Evolutionary conservation across 2,797 vertebrate species (phyloP).

Genomic region (Echiichthys vipera): DNA sequence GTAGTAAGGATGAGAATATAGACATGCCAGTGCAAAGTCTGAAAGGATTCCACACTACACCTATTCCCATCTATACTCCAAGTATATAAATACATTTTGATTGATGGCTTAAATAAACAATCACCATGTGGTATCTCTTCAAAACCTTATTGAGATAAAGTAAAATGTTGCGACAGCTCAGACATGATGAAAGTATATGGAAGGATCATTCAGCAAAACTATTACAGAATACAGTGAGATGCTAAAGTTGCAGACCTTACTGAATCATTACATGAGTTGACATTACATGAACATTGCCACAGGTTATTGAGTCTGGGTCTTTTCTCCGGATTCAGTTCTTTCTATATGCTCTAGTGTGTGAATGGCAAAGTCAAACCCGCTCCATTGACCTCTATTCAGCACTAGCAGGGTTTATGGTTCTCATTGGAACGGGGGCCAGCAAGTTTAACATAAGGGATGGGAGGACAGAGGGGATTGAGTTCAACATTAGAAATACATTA

Average conservation of each 20-base stretch:
- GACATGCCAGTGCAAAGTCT: neutral
- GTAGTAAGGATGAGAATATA: neutral
- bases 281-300: neutral
- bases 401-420: slow-evolving; percentile 20
- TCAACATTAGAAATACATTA: slow-evolving; percentile 13
- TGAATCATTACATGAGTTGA: too few species aligned
- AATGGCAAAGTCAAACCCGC: slow-evolving; percentile 18
- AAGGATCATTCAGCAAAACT: neutral
- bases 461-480: neutral
- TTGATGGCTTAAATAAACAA: neutral
- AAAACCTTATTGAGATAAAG: neutral
- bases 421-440: slow-evolving; percentile 17
- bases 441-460: neutral
- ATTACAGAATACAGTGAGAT: neutral
- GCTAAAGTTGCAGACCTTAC: neutral
- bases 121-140: neutral
- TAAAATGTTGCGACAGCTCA: neutral
- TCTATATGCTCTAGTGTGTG: slow-evolving; percentile 20
- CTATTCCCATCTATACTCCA: neutral
- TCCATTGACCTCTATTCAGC: slow-evolving; percentile 39
- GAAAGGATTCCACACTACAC: neutral
- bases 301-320: slow-evolving; percentile 18
- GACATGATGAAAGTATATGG: neutral
- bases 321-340: neutral
- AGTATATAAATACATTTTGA: neutral